Evolutionary conservation across 1,140 invertebrate species (phyloP), one percentile per base, ranked within the genome.

Genomic region (Drosophila ercepeae): DNA sequence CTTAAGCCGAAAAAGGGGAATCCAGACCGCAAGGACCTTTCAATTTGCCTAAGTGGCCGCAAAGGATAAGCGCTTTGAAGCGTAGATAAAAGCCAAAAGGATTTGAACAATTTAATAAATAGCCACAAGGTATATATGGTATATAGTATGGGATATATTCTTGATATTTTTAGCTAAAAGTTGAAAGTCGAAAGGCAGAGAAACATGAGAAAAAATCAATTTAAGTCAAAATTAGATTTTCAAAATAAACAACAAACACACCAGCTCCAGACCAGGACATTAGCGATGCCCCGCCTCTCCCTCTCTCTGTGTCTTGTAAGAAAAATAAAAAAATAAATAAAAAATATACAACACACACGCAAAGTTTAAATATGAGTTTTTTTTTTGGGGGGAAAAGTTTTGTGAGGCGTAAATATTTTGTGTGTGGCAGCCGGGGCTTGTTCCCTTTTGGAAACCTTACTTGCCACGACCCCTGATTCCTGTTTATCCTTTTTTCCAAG

Each of bases 361-460:
- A 73, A 84, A 84, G 75, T 84, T 84, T 86, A 84, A 84, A 84
- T 84, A 84, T 84, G 81, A 86, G 79, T 84, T 84, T 79, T 32
- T 84, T 84, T 79, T 32, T 32, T 32, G 29, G 53, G 54, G 51
- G 42, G 50, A 71, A 84, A 86, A 88, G 77, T 86, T 86, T 88
- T 69, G 42, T 69, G 82, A 86, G 81, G 82, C 81, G 82, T 76
- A 84, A 84, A 88, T 86, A 84, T 84, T 84, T 86, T 81, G 76
- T 88, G 82, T 88, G 77, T 63, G 76, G 81, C 76, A 70, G 70
- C 49, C 44, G 51, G 74, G 21, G 46, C 29, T 32, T 32, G 29
- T 32, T 7, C 29, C 29, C 29, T 3, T 32, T 32, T 21, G 21
- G 21, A 4, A 21, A 21, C 2, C 29, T 32, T 32, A 11, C 29